These are phyloP conservation scores for Pseudotriccus pelzelni DNA, from an alignment of 2,797 vertebrate species.

Conservation along the genomic window DNA sequence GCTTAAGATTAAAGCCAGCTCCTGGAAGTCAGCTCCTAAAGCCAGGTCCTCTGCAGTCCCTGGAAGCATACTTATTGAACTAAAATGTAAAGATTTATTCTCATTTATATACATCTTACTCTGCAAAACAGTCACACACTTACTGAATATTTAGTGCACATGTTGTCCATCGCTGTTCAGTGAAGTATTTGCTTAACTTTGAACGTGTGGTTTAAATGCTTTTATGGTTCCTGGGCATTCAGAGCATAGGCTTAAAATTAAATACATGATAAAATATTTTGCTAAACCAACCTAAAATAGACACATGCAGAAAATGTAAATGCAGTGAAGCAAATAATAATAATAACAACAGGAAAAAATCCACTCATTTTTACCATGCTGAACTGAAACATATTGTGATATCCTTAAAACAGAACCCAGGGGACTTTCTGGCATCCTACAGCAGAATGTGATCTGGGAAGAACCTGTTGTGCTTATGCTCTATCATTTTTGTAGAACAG, in stretches of 20 bases:
- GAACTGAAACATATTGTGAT: background rate
- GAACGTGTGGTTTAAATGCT: background rate
- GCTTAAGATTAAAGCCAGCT: background rate
- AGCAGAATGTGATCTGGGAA: background rate
- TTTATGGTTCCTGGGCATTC: background rate
- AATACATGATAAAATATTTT: background rate
- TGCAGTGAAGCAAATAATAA: background rate
- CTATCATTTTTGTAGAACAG: background rate
- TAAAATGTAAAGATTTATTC: background rate
- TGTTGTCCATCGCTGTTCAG: background rate
- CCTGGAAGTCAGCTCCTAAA: too few species aligned
- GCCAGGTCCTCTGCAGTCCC: background rate
- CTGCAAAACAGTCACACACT: background rate
- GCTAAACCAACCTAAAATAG: background rate
- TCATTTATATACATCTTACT: background rate
- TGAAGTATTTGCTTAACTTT: background rate
- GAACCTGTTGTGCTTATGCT: background rate
- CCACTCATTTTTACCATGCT: background rate
- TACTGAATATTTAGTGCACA: background rate
- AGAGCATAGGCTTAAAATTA: background rate
- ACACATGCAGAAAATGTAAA: background rate
- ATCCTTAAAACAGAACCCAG: background rate
- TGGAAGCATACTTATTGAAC: background rate
- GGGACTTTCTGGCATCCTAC: background rate
- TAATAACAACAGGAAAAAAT: background rate